These are phyloP conservation scores for Ostrea denselamellosa DNA, from an alignment of 1,140 invertebrate genomes.

Conservation along the genomic window DNA sequence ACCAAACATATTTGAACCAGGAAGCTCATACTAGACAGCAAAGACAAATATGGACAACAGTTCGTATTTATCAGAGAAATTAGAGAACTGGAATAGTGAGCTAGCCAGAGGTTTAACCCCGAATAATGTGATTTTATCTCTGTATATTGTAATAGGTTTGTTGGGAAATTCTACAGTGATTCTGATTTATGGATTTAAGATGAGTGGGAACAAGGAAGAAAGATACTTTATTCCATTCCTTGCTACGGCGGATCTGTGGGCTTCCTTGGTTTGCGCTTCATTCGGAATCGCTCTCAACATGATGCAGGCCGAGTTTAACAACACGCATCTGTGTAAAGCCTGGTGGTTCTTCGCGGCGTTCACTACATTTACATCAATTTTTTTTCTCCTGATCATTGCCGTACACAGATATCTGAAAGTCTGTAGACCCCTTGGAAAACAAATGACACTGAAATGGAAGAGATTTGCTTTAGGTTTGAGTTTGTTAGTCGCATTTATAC, in stretches of 20 bases:
- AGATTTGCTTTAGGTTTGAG: neutral
- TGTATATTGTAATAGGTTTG: conserved; percentile 37
- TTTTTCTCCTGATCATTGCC: conserved; percentile 39
- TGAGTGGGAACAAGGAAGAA: neutral
- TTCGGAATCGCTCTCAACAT: conserved; percentile 33
- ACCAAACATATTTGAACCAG: neutral
- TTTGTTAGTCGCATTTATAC: neutral
- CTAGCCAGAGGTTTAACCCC: neutral
- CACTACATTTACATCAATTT: conserved; percentile 40
- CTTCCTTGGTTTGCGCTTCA: conserved; percentile 19
- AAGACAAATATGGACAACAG: neutral
- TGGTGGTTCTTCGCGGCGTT: conserved; percentile 30
- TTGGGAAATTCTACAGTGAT: conserved; percentile 40
- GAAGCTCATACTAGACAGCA: neutral
- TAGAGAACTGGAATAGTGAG: conserved; percentile 35
- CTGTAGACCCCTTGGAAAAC: conserved; percentile 24
- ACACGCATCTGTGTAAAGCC: conserved; percentile 30
- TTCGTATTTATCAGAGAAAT: neutral
- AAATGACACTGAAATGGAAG: conserved; percentile 44
- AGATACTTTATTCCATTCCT: conserved; percentile 48
- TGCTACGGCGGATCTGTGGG: conserved; percentile 13
- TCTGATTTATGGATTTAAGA: conserved; percentile 18
- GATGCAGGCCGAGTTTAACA: conserved; percentile 30
- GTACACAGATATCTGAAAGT: conserved; percentile 44
- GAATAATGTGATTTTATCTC: conserved; percentile 12